Percentiles rank a stretch among this genome's conserved stretches.
These are phyloP conservation scores for Otolemur garnettii DNA, from an alignment of 2,113 vertebrate genomes.

Conservation along the genomic window DNA sequence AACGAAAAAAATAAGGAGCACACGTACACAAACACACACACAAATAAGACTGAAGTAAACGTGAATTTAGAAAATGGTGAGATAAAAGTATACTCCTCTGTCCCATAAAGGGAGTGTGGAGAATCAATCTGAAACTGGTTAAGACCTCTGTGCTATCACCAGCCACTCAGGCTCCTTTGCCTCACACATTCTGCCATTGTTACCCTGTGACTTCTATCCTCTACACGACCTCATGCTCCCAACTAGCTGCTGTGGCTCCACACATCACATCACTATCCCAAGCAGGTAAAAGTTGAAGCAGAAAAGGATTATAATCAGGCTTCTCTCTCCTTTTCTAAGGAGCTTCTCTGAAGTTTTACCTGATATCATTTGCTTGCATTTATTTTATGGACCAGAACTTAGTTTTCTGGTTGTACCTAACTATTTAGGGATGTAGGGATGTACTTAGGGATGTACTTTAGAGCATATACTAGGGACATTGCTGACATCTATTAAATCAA, in stretches of 20 bases:
- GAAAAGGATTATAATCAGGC: not conserved
- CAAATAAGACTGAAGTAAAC: not conserved
- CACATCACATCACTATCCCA: not conserved
- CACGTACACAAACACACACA: too few species aligned
- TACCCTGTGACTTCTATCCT: not conserved
- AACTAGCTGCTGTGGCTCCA: not conserved
- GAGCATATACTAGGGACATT: too few species aligned
- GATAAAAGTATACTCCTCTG: not conserved
- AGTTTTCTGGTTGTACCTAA: not conserved
- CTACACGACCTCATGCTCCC: not conserved
- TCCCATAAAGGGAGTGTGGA: not conserved
- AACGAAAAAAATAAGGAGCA: too few species aligned
- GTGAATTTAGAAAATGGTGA: not conserved
- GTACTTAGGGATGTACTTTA: not conserved
- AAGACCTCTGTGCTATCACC: not conserved
- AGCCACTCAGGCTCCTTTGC: not conserved
- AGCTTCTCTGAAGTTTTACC: not conserved
- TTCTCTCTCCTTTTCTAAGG: not conserved
- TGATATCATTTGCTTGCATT: not conserved
- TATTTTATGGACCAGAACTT: not conserved
- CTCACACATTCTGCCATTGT: not conserved
- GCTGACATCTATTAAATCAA: not conserved
- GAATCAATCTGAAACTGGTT: not conserved
- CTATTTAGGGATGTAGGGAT: not conserved
- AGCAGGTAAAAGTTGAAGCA: too few species aligned